Evolutionary conservation across 1,140 invertebrate genomes (phyloP).

Genomic region (Cyphomyrmex costatus): DNA sequence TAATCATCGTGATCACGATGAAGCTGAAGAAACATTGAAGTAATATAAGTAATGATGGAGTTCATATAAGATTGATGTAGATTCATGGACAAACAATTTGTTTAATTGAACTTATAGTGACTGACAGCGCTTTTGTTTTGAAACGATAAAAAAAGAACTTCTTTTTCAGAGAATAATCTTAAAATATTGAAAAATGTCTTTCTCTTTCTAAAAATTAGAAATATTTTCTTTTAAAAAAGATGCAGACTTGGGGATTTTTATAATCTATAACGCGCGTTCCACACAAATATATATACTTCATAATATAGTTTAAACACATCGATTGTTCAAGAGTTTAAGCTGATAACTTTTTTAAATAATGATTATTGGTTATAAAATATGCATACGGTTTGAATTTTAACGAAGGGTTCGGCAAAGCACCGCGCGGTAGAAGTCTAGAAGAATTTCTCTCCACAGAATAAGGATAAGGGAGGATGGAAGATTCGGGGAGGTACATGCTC

Average conservation of each 20-base stretch:
- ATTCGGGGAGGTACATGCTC: constrained; percentile 35
- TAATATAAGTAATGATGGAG: constrained; percentile 41
- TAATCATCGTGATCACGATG: constrained; percentile 26
- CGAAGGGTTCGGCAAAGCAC: neutral
- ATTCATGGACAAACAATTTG: constrained; percentile 21
- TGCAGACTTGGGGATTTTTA: neutral
- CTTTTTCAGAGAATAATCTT: neutral
- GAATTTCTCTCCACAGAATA: constrained; percentile 8
- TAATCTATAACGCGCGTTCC: no score
- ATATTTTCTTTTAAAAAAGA: neutral
- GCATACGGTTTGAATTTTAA: constrained; percentile 1
- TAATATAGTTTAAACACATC: neutral
- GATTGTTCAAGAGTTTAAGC: neutral
- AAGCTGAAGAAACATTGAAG: constrained; percentile 8
- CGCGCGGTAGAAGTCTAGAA: neutral
- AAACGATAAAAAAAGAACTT: neutral
- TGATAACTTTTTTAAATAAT: neutral
- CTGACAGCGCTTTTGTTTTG: neutral
- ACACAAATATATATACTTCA: no score
- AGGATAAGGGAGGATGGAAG: constrained; percentile 7
- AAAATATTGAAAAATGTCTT: no score
- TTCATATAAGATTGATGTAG: constrained; percentile 25
- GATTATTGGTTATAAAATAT: neutral
- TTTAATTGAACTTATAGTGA: constrained; percentile 18
- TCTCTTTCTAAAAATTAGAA: no score